These are phyloP conservation scores for Ochotona curzoniae DNA, from an alignment of 2,113 vertebrate species.

Conservation along the genomic window DNA sequence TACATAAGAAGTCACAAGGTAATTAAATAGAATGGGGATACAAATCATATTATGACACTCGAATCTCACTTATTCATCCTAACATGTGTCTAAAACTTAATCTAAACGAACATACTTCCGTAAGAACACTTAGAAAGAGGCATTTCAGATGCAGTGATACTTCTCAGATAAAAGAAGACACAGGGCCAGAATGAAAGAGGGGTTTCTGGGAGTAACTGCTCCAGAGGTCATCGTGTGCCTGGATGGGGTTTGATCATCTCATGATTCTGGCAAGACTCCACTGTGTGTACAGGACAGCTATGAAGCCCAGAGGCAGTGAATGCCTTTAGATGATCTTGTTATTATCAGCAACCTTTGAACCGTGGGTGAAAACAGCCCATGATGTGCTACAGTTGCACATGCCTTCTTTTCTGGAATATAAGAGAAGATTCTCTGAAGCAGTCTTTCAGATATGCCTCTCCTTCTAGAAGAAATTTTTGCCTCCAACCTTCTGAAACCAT, in stretches of 20 bases:
- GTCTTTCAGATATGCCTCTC: not conserved
- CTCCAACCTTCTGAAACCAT: not conserved
- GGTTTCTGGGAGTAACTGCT: not conserved
- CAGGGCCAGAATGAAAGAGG: not conserved
- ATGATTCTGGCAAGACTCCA: no score
- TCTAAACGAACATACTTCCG: not conserved
- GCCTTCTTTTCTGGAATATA: not conserved
- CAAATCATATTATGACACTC: not conserved
- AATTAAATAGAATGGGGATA: not conserved
- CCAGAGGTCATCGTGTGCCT: not conserved
- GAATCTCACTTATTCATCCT: not conserved
- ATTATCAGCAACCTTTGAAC: not conserved
- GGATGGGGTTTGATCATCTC: not conserved
- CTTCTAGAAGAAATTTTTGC: not conserved
- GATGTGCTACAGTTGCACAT: fast-evolving
- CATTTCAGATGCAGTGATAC: not conserved
- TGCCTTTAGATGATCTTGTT: not conserved
- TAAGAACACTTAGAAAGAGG: not conserved
- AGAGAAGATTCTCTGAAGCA: not conserved
- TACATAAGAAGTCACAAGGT: not conserved
- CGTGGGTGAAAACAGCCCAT: not conserved
- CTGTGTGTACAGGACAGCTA: not conserved
- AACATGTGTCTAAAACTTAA: not conserved
- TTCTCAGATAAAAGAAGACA: not conserved
- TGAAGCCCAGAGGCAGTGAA: not conserved